Base-by-base conservation (phyloP, 1,140 invertebrate genomes). In the Bombus impatiens region DNA sequence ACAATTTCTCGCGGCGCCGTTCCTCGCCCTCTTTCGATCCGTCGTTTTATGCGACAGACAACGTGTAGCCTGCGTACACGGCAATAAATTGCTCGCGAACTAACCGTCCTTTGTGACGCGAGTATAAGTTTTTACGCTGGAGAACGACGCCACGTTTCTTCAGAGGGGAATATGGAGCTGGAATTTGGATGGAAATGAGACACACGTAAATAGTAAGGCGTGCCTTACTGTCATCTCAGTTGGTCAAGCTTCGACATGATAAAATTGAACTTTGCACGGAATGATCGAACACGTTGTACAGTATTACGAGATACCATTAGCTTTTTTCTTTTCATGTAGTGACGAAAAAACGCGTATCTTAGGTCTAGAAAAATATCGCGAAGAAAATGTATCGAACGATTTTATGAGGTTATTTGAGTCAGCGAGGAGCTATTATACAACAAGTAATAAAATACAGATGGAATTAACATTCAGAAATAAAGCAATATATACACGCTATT, bases 1-100 rank as follows among this genome's bases (percentile, higher is more conserved):
- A 90, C 79, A 84, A 89, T 89, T 89, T 89, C 88, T 89, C 86
- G 62, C 62, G 77, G 70, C 85, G 84, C 78, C 62, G 47, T 71
- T 88, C 53, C 35, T 42, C 47, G 44, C 47, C 70, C 37, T 28
- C 25, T 65, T 76, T 87, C 82, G 88, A 90, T 87, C 75, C 37
- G 28, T 25, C 86, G 79, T 83, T 84, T 89, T 77, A 77, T 86
- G 47, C 47, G 71, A 74, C 79, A 78, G 87, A 89, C 75, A 77
- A 88, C 77, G 65, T 57, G 37, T 53, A 68, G 59, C 62, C 65
- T 70, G 59, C 59, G 82, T 67, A 65, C 82, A 71, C 57, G 71
- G 71, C 78, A 79, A 89, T 88, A 89, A 89, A 88, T 89, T 87
- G 82, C 80, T 80, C 80, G 67, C 57, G 71, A 87, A 74, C 86